These are phyloP conservation scores for Meloe dianella DNA, from an alignment of 2,888 invertebrate species.

Conservation along the genomic window DNA sequence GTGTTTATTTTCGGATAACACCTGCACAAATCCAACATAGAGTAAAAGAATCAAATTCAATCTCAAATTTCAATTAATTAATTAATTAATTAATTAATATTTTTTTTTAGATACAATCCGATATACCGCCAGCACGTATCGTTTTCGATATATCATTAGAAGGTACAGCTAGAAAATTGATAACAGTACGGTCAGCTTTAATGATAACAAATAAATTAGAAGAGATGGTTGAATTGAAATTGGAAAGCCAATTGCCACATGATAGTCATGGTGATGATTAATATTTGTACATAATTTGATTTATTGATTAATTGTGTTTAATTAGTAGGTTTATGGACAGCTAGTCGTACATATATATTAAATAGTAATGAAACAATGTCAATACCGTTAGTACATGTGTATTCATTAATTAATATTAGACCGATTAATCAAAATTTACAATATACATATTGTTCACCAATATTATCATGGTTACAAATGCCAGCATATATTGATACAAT, in stretches of 20 bases:
- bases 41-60: too few species aligned
- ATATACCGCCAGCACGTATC: conserved; percentile 71
- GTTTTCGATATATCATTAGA: conserved; percentile 92
- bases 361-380: conserved; percentile 69
- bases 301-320: conserved; percentile 21
- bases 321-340: conserved; percentile 47
- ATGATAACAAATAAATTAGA: conserved; percentile 78
- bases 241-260: conserved; percentile 66
- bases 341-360: conserved; percentile 57
- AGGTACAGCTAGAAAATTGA: conserved; percentile 92
- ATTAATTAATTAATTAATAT: background rate
- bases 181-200: conserved; percentile 90
- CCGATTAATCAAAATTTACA: conserved; percentile 64
- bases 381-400: conserved; percentile 78
- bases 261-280: conserved; percentile 48
- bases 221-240: conserved; percentile 73
- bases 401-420: conserved; percentile 76
- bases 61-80: too few species aligned
- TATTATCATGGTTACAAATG: conserved; percentile 68
- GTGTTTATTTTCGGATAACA: conserved; percentile 86
- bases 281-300: background rate
- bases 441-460: conserved; percentile 65
- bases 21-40: conserved; percentile 55
- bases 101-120: conserved; percentile 40
- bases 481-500: conserved; percentile 58